These are phyloP conservation scores for Heterodera filipjevi DNA, from an alignment of 2,888 invertebrate genomes.

Conservation along the genomic window DNA sequence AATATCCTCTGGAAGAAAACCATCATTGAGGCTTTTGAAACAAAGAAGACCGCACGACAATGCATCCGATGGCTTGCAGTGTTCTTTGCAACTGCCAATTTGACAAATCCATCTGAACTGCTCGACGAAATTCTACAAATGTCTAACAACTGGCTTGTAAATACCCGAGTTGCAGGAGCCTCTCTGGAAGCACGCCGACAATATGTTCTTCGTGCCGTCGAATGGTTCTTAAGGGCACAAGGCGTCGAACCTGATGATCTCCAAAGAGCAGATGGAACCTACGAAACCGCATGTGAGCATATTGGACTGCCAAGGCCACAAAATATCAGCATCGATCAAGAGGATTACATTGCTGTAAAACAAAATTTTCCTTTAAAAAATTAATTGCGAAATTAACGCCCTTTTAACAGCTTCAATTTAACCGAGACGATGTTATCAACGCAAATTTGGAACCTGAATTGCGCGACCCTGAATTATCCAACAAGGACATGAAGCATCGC, in stretches of 20 bases:
- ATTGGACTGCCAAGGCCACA: not conserved
- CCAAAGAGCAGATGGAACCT: not conserved
- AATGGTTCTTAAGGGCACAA: slow-evolving; percentile 6
- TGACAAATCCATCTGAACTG: not conserved
- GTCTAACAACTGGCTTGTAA: not conserved
- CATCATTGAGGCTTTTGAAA: slow-evolving; percentile 1
- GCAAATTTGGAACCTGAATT: not conserved
- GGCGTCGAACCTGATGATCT: not conserved
- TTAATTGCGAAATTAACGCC: too few relatives aligned
- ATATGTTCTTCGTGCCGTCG: not conserved
- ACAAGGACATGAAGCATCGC: not conserved
- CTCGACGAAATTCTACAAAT: not conserved
- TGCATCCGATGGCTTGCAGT: slow-evolving; percentile 9
- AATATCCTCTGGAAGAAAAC: slow-evolving; percentile 7
- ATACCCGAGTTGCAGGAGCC: not conserved
- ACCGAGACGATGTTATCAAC: not conserved
- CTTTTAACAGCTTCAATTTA: not conserved
- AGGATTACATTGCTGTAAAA: not conserved
- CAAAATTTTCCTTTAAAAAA: too few relatives aligned
- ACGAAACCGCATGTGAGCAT: not conserved
- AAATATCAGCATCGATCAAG: not conserved
- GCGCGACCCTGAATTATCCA: not conserved
- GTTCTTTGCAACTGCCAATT: not conserved
- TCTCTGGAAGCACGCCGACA: not conserved
- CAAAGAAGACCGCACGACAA: not conserved